A percentile compares a stretch with the other conserved stretches of the same genome.
These are phyloP conservation scores for Coelogynopora nodosa DNA, from an alignment of 2,888 invertebrate species.

Conservation along the genomic window DNA sequence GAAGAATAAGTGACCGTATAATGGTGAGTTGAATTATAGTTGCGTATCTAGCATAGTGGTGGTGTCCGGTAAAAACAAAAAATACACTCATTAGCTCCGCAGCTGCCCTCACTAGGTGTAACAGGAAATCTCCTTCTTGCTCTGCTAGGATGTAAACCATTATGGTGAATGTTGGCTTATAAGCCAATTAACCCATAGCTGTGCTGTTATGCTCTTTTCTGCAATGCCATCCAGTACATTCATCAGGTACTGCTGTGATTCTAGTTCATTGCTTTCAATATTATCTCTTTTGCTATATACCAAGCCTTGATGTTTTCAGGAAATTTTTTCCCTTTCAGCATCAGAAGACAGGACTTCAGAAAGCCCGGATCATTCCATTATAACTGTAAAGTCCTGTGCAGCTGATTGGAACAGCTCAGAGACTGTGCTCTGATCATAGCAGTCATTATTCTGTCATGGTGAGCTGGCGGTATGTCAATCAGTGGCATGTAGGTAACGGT, in stretches of 20 bases:
- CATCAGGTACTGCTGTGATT: slow-evolving; percentile 48
- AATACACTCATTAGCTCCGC: slow-evolving; percentile 50
- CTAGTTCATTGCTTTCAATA: slow-evolving; percentile 40
- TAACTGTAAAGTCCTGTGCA: too few relatives aligned
- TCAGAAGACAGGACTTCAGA: slow-evolving; percentile 36
- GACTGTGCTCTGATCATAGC: neutral
- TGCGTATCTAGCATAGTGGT: neutral
- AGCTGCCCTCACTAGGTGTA: neutral
- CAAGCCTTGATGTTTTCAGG: slow-evolving; percentile 49
- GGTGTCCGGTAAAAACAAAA: slow-evolving; percentile 48
- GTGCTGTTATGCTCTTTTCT: slow-evolving; percentile 39
- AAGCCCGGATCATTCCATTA: too few relatives aligned
- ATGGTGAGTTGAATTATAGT: neutral
- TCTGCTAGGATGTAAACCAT: slow-evolving; percentile 49
- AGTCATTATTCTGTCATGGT: neutral
- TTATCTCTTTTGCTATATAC: slow-evolving; percentile 47
- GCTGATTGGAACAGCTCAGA: too few relatives aligned
- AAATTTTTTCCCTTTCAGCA: slow-evolving; percentile 51
- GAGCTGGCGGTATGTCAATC: neutral
- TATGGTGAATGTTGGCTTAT: slow-evolving; percentile 49
- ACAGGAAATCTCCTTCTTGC: slow-evolving; percentile 49
- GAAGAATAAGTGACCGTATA: neutral
- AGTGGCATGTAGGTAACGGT: neutral
- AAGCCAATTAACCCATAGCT: slow-evolving; percentile 45
- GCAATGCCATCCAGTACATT: slow-evolving; percentile 46